Evolutionary conservation across 2,888 invertebrate genomes (phyloP).

Genomic region (Iphiclides podalirius): DNA sequence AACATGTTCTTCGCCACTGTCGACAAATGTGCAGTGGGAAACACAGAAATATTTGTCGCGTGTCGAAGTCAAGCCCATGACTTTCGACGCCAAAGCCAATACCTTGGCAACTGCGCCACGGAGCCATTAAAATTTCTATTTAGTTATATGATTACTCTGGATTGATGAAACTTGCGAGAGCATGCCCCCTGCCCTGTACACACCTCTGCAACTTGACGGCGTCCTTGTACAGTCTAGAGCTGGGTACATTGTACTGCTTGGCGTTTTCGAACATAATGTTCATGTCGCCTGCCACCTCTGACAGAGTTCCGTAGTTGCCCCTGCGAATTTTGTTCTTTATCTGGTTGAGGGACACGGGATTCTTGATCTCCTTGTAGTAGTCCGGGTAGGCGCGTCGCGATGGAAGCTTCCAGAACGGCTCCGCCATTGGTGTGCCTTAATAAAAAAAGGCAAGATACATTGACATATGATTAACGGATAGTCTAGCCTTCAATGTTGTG

Average conservation of each 20-base stretch:
- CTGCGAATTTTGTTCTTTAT: conserved; percentile 91
- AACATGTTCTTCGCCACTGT: no score
- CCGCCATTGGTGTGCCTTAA: conserved; percentile 89
- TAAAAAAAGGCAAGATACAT: conserved; percentile 5
- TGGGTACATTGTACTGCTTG: conserved; percentile 89
- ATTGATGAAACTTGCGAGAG: no score
- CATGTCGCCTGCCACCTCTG: conserved; percentile 95
- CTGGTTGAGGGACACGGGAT: conserved; percentile 96
- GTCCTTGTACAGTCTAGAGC: conserved; percentile 89
- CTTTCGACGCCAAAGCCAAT: no score
- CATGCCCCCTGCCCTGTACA: no score
- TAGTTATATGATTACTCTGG: no score
- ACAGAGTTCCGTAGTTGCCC: conserved; percentile 90
- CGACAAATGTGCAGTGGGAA: no score
- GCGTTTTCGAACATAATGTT: conserved; percentile 99
- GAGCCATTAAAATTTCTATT: no score
- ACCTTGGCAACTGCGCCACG: no score
- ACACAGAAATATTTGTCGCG: no score
- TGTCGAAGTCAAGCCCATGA: no score
- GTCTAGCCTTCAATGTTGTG: no score
- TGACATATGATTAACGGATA: no score
- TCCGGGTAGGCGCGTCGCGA: conserved; percentile 95
- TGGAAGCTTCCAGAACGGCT: conserved; percentile 96
- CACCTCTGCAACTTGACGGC: conserved; percentile 91
- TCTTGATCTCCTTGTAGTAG: conserved; percentile 98